Conservation (phyloP, 2,797 vertebrate species). For the Acropternis orthonyx region DNA sequence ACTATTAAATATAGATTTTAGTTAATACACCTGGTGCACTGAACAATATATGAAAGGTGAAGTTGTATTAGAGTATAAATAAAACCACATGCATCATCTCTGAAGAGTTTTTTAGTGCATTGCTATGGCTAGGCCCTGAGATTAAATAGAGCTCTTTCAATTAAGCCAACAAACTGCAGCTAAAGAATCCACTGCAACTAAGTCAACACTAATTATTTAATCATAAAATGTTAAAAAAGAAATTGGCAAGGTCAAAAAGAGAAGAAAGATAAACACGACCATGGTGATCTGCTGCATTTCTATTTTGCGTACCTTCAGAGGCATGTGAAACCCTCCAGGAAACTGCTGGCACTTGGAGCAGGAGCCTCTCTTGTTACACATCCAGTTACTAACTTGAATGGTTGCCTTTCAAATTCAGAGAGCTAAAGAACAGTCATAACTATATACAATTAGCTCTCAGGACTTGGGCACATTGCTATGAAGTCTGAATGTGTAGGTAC, state of each 20-base stretch:
- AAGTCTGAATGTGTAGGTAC: background rate
- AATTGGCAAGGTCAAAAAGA: background rate
- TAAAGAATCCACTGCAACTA: background rate
- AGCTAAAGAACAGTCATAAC: background rate
- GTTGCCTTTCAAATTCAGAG: background rate
- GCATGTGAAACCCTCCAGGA: background rate
- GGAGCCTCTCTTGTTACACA: background rate
- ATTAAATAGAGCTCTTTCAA: background rate
- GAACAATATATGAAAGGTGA: conserved; percentile 44
- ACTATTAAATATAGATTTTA: background rate
- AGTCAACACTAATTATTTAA: background rate
- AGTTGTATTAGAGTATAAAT: conserved; percentile 31
- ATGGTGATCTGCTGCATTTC: background rate
- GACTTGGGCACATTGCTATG: background rate
- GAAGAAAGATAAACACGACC: background rate
- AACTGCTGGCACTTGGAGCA: background rate
- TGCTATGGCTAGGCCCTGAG: background rate
- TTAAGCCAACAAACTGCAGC: background rate
- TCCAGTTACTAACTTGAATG: background rate
- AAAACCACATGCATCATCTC: conserved; percentile 25
- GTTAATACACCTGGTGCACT: background rate
- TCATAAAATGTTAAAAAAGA: background rate
- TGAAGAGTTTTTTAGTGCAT: background rate
- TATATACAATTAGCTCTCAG: background rate
- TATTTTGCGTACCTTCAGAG: background rate